Percentiles rank a stretch among this genome's conserved stretches.
Conservation (phyloP, 2,888 invertebrate genomes). For the Hyppa rectilinea region DNA sequence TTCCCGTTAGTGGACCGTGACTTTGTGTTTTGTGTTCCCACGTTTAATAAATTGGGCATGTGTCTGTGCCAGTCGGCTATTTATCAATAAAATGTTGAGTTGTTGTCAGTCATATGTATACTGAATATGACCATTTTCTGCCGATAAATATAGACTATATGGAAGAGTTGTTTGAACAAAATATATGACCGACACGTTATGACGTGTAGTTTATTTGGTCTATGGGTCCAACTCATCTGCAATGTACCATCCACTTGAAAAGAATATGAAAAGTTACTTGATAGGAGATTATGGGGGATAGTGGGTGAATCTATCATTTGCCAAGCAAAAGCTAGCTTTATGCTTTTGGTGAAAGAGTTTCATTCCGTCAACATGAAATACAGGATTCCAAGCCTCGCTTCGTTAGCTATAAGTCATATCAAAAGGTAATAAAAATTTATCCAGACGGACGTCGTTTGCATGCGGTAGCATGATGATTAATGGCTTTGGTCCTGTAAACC, state of each 20-base stretch:
- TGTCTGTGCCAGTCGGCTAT: slow-evolving; percentile 53
- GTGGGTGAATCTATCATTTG: neutral
- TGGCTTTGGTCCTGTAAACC: slow-evolving; percentile 40
- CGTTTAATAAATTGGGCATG: slow-evolving; percentile 58
- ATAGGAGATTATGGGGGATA: neutral
- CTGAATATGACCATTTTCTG: slow-evolving; percentile 23
- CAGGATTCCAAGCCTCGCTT: neutral
- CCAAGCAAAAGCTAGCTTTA: neutral
- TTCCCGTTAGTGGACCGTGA: slow-evolving; percentile 55
- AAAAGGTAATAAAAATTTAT: slow-evolving; percentile 7
- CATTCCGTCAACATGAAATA: neutral
- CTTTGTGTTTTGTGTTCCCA: slow-evolving; percentile 55
- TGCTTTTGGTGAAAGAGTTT: neutral
- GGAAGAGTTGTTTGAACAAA: neutral
- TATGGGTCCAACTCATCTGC: neutral
- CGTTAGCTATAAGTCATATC: neutral
- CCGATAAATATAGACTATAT: slow-evolving; percentile 23
- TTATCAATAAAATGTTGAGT: slow-evolving; percentile 63
- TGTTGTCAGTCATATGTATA: slow-evolving; percentile 54
- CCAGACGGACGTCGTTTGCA: slow-evolving; percentile 60
- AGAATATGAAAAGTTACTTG: neutral
- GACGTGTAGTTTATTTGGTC: neutral
- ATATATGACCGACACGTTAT: neutral
- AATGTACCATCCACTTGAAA: neutral
- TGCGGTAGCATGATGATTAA: slow-evolving; percentile 67